Conservation (phyloP, 1,140 invertebrate species). For the Drusus annulatus region DNA sequence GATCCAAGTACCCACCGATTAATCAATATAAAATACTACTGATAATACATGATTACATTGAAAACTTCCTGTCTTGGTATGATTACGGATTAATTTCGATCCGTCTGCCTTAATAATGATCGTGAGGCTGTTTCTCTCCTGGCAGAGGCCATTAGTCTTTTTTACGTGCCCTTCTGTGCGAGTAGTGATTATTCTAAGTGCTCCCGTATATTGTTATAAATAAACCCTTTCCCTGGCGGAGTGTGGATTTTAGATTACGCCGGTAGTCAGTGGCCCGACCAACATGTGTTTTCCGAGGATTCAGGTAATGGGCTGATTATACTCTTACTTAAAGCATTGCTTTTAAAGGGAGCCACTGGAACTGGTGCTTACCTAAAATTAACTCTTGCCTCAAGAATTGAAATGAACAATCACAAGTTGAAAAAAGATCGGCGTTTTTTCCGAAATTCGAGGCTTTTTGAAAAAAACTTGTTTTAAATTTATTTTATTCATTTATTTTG, state of each 20-base stretch:
- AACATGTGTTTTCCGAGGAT: constrained; percentile 14
- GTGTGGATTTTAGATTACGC: neutral
- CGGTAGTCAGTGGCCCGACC: constrained; percentile 9
- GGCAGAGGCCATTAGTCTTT: neutral
- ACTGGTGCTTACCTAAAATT: too few relatives aligned
- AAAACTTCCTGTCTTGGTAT: constrained; percentile 55
- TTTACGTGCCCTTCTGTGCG: neutral
- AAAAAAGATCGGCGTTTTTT: too few relatives aligned
- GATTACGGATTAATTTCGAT: constrained; percentile 49
- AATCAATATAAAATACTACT: constrained; percentile 49
- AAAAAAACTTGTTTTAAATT: too few relatives aligned
- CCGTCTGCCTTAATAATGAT: constrained; percentile 31
- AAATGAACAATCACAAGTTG: too few relatives aligned
- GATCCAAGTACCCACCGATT: constrained; percentile 7
- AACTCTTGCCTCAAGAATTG: too few relatives aligned
- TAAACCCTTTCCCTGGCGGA: neutral
- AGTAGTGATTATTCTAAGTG: constrained; percentile 44
- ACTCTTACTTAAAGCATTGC: constrained; percentile 4
- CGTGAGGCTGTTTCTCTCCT: neutral
- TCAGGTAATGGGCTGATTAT: constrained; percentile 10
- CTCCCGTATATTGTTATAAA: constrained; percentile 43
- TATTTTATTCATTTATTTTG: too few relatives aligned
- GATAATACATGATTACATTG: constrained; percentile 54
- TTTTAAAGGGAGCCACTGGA: too few relatives aligned
- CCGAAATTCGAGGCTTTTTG: too few relatives aligned